These are phyloP conservation scores for Clytia hemisphaerica DNA, from an alignment of 30 jellyfish, hydroid and myxozoan species.

Conservation along the genomic window DNA sequence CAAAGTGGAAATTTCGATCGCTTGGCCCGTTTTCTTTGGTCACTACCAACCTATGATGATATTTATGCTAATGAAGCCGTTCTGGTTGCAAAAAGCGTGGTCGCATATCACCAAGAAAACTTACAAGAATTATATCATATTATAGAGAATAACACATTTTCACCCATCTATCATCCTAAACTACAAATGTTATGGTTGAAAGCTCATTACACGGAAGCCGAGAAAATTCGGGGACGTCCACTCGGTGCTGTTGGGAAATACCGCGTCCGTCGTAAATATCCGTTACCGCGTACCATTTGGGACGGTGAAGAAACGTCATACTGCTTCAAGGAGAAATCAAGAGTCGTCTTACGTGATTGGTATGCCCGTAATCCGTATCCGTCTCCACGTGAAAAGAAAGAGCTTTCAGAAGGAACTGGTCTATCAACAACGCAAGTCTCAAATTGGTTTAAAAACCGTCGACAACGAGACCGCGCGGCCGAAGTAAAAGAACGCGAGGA, in stretches of 20 bases:
- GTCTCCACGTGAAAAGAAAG: constrained; percentile 81
- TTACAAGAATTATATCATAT: constrained; percentile 78
- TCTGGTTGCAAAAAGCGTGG: constrained; percentile 79
- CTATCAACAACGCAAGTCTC: constrained; percentile 88
- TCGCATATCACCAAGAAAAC: constrained; percentile 87
- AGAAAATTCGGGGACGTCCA: constrained; percentile 71
- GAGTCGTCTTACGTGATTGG: constrained; percentile 78
- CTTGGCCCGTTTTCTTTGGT: constrained; percentile 86
- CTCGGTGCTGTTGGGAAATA: constrained; percentile 93
- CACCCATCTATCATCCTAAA: constrained; percentile 58
- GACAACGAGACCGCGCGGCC: constrained; percentile 95
- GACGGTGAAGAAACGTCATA: constrained; percentile 96
- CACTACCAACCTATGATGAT: constrained; percentile 85
- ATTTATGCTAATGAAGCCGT: constrained; percentile 67
- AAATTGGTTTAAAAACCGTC: constrained; percentile 92
- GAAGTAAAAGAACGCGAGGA: constrained; percentile 88
- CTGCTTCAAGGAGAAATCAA: constrained; percentile 84
- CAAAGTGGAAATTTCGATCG: constrained; percentile 93
- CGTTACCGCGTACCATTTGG: constrained; percentile 92
- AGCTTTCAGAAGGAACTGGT: constrained; percentile 82
- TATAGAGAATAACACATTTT: constrained; percentile 64
- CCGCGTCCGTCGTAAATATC: constrained; percentile 90
- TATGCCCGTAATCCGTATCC: constrained; percentile 86
- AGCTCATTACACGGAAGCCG: constrained; percentile 88
- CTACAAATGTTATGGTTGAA: constrained; percentile 85